Percentiles rank a stretch among this genome's conserved stretches.
Evolutionary conservation across 2,888 invertebrate species (phyloP).

Genomic region (Stenodera caucasica): DNA sequence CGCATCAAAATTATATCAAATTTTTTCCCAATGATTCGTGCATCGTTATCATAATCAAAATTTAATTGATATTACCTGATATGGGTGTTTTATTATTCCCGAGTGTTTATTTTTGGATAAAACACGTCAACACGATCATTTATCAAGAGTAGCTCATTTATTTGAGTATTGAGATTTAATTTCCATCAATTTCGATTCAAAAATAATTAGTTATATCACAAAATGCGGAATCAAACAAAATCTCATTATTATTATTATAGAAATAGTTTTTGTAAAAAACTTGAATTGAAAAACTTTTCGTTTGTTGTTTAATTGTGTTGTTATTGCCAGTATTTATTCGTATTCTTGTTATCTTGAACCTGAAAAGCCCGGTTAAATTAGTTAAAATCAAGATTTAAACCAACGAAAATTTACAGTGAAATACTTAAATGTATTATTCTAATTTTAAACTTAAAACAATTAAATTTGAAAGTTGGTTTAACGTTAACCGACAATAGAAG

Average conservation of each 20-base stretch:
- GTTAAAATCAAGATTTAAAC: background rate
- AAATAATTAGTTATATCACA: no score
- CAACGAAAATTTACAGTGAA: background rate
- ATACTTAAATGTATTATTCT: constrained; percentile 3
- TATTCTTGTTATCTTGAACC: background rate
- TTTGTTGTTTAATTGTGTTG: background rate
- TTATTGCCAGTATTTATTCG: background rate
- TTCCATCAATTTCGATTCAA: no score
- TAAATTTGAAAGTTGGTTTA: constrained; percentile 1
- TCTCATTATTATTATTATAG: no score
- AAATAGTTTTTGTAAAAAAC: constrained; percentile 10
- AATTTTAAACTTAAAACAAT: background rate
- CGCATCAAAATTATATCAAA: background rate
- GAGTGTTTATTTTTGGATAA: background rate
- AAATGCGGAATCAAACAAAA: no score
- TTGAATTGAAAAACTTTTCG: constrained; percentile 23
- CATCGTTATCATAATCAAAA: background rate
- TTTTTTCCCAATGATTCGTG: background rate
- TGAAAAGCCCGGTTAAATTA: background rate
- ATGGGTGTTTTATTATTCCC: background rate
- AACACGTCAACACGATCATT: constrained; percentile 14
- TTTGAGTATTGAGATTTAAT: no score
- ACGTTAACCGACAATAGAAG: background rate
- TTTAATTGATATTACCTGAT: background rate
- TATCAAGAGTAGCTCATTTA: constrained; percentile 7